Evolutionary conservation across 2,797 vertebrate genomes (phyloP).

Genomic region (Anas flavirostris): DNA sequence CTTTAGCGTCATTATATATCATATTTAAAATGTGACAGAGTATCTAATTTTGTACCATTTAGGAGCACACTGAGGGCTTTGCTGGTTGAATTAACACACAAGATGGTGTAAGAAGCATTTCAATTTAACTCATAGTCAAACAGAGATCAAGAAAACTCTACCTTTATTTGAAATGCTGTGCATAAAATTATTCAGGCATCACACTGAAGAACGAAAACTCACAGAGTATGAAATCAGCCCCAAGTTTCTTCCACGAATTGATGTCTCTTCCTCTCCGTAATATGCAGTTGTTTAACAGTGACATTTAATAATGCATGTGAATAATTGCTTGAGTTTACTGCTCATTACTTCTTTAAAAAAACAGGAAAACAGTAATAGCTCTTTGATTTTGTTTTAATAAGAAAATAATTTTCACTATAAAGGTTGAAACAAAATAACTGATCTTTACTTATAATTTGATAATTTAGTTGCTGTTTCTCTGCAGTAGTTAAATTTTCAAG

Average conservation of each 20-base stretch:
- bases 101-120: slow-evolving; percentile 64
- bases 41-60: slow-evolving; percentile 58
- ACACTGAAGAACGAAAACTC: slow-evolving; percentile 57
- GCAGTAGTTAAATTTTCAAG: slow-evolving; percentile 39
- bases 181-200: slow-evolving; percentile 74
- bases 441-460: slow-evolving; percentile 63
- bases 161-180: slow-evolving; percentile 60
- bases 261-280: slow-evolving; percentile 29
- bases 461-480: slow-evolving; percentile 9
- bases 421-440: slow-evolving; percentile 68
- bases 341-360: slow-evolving; percentile 75
- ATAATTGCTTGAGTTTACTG: slow-evolving; percentile 76
- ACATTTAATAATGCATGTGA: slow-evolving; percentile 71
- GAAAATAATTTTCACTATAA: slow-evolving; percentile 75
- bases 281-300: slow-evolving; percentile 52
- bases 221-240: slow-evolving; percentile 54
- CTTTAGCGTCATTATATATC: slow-evolving; percentile 22
- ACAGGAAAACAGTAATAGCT: slow-evolving; percentile 40
- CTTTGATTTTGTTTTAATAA: slow-evolving; percentile 69
- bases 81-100: slow-evolving; percentile 72
- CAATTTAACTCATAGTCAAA: slow-evolving; percentile 75
- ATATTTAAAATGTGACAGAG: slow-evolving; percentile 44
- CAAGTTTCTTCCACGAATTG: slow-evolving; percentile 54
- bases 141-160: slow-evolving; percentile 49
- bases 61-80: slow-evolving; percentile 50